Evolutionary conservation across 2,888 invertebrate species (phyloP).

Genomic region (Julus scanicus): DNA sequence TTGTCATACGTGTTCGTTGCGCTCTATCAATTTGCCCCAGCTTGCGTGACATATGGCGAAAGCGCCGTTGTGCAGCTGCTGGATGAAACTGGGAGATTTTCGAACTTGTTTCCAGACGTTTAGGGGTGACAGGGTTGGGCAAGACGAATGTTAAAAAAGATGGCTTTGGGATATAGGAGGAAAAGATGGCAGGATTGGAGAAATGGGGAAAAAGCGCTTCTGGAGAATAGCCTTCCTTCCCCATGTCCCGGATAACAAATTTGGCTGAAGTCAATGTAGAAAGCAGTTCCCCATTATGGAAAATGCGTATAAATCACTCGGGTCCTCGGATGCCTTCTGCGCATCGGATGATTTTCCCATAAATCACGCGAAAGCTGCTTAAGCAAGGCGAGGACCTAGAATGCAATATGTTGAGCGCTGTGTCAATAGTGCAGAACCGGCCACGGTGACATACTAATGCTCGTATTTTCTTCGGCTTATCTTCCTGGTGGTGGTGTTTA

Average conservation of each 20-base stretch:
- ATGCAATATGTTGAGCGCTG: conserved; percentile 33
- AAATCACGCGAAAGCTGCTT: background rate
- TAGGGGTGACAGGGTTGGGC: no score
- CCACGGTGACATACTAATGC: background rate
- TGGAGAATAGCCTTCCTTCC: background rate
- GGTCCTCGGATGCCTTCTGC: background rate
- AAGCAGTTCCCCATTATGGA: conserved; percentile 26
- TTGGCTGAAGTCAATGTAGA: background rate
- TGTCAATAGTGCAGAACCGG: background rate
- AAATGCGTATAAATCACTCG: conserved; percentile 4
- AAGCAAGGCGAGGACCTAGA: background rate
- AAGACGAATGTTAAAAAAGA: background rate
- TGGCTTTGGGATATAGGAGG: background rate
- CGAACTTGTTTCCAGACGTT: background rate
- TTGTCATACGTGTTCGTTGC: background rate
- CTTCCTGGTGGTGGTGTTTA: background rate
- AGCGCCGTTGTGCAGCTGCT: background rate
- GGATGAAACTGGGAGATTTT: background rate
- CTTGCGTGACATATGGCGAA: conserved; percentile 16
- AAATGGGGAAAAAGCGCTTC: background rate
- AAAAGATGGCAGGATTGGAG: background rate
- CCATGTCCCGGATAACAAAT: background rate
- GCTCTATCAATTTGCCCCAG: conserved; percentile 26
- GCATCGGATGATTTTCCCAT: background rate
- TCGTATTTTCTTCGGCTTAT: conserved; percentile 33